Evolutionary conservation across 2,797 vertebrate species (phyloP), one percentile per base, ranked within the genome.

Genomic region (Neosilurus hyrtlii): DNA sequence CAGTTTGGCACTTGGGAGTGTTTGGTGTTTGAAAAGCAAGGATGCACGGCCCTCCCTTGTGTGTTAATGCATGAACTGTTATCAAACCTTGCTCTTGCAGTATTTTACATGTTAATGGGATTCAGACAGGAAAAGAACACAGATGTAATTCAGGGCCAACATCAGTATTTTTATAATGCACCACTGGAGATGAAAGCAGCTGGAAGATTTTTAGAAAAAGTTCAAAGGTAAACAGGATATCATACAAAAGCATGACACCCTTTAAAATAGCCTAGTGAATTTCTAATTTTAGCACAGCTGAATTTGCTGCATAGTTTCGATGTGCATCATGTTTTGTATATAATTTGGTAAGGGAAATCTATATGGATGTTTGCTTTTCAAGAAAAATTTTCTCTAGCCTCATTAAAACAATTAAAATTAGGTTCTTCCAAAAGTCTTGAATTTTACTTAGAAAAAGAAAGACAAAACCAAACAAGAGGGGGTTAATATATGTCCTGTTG

Each of bases 61-160:
- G 92, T 93, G 70, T 91, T 92, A 94, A 93, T 93, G 92, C 93
- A 94, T 93, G 92, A 94, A 92, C 90, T 92, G 93, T 92, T 94
- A 91, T 91, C 90, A 93, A 94, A 93, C 90, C 91, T 92, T 92
- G 91, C 90, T 93, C 88, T 90, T 90, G 83, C 89, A 84, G 90
- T 92, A 90, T 89, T 89, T 92, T 90, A 90, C 91, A 92, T 93
- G 93, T 91, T 93, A 93, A 93, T 94, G 91, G 90, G 89, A 91
- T 52, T 83, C 86, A 86, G 86, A 86, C 72, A 85, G 83, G 49
- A 84, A 86, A 82, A 89, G 79, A 80, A 86, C 89, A 90, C 89
- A 90, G 87, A 91, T 93, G 91, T 92, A 89, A 91, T 90, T 92
- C 89, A 90, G 89, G 89, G 88, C 88, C 89, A 89, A 90, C 85